Percentiles rank a stretch among this genome's conserved stretches.
These are phyloP conservation scores for Chrysolina americana DNA, from an alignment of 2,888 invertebrate genomes.

Conservation along the genomic window DNA sequence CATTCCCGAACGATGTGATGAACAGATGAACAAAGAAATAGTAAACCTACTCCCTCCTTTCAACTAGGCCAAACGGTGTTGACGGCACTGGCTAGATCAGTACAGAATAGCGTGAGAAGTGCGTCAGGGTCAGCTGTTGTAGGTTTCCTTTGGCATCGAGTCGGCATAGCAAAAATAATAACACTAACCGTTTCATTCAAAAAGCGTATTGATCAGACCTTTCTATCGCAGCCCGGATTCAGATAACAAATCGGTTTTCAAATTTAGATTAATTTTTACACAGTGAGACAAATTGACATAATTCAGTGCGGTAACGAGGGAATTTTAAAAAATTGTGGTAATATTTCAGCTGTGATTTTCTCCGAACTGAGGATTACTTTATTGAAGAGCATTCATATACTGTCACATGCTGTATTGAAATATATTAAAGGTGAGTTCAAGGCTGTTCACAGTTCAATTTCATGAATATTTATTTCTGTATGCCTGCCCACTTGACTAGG, in stretches of 20 bases:
- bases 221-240: not conserved
- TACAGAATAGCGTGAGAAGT: constrained; percentile 10
- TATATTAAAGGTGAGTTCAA: no score
- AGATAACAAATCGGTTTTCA: not conserved
- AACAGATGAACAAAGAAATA: not conserved
- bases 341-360: no score
- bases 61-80: constrained; percentile 6
- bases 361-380: no score
- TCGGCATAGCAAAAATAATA: constrained; percentile 17
- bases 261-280: not conserved
- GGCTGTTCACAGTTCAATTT: no score
- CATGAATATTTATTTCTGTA: no score
- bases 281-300: not conserved
- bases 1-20: no score
- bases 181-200: constrained; percentile 11
- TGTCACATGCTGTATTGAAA: no score
- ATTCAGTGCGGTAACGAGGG: no score
- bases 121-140: constrained; percentile 17
- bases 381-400: no score
- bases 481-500: no score
- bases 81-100: constrained; percentile 5
- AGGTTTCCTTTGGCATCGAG: constrained; percentile 17
- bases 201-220: not conserved
- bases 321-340: no score
- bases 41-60: not conserved